Percentiles rank a stretch among this genome's conserved stretches.
Conservation (phyloP, 2,888 invertebrate genomes). For the Cryptophagus acutangulus region DNA sequence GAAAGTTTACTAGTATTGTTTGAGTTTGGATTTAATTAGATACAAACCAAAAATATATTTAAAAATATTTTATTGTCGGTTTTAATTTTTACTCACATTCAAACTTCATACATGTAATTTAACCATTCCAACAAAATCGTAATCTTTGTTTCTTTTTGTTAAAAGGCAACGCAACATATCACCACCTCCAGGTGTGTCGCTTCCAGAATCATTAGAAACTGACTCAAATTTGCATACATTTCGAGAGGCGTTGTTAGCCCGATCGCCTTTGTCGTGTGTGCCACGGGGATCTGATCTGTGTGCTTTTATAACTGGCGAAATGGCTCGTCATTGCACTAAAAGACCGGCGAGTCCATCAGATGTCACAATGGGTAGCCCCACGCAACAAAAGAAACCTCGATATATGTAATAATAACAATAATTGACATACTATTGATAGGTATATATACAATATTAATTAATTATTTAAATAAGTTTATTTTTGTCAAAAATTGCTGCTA, state of each 20-base stretch:
- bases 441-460: too few relatives aligned
- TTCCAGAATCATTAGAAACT: slow-evolving; percentile 33
- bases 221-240: slow-evolving; percentile 68
- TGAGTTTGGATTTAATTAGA: too few relatives aligned
- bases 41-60: too few relatives aligned
- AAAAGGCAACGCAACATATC: slow-evolving; percentile 50
- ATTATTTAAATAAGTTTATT: too few relatives aligned
- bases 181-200: slow-evolving; percentile 44
- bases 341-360: slow-evolving; percentile 64
- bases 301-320: slow-evolving; percentile 68
- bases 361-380: slow-evolving; percentile 73
- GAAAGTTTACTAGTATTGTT: too few relatives aligned
- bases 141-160: too few relatives aligned
- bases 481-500: too few relatives aligned
- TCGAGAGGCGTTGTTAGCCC: slow-evolving; percentile 67
- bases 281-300: slow-evolving; percentile 56
- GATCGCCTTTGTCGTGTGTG: slow-evolving; percentile 50
- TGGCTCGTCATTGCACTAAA: slow-evolving; percentile 68
- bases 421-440: too few relatives aligned
- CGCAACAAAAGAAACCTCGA: slow-evolving; percentile 67
- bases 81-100: too few relatives aligned
- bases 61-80: too few relatives aligned
- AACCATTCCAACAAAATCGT: too few relatives aligned
- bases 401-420: slow-evolving; percentile 52
- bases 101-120: too few relatives aligned